These are phyloP conservation scores for Masticophis lateralis DNA, from an alignment of 2,797 vertebrate species.

Conservation along the genomic window DNA sequence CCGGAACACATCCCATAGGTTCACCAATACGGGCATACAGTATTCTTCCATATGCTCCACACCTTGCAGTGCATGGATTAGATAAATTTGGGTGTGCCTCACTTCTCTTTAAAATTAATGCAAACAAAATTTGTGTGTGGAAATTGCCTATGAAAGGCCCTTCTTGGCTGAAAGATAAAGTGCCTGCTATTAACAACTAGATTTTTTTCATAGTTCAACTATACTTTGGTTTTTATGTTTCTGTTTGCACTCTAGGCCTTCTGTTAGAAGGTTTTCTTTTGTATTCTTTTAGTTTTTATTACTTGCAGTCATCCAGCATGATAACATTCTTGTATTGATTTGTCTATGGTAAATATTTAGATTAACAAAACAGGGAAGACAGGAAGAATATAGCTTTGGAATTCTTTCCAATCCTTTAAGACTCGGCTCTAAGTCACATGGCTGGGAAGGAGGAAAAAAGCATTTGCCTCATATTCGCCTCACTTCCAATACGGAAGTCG, in stretches of 20 bases:
- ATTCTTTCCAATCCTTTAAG: background rate
- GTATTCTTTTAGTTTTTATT: background rate
- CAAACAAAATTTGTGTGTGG: background rate
- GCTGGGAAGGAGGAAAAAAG: background rate
- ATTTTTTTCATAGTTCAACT: background rate
- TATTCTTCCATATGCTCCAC: background rate
- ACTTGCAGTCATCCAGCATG: background rate
- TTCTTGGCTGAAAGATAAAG: background rate
- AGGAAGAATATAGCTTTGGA: background rate
- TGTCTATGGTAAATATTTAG: background rate
- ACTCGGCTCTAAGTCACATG: background rate
- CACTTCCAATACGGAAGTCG: background rate
- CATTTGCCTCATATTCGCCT: background rate
- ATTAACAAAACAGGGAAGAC: background rate
- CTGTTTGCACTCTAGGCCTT: background rate
- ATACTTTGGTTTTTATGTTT: background rate
- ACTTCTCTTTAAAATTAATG: background rate
- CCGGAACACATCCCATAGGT: no score
- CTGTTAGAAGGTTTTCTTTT: background rate
- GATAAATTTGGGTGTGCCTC: background rate
- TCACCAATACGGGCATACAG: no score
- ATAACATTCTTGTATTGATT: background rate
- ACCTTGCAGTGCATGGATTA: background rate
- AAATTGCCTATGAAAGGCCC: background rate
- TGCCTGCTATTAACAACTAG: background rate